Evolutionary conservation across 2,797 vertebrate genomes (phyloP).

Genomic region (Epinephelus awoara): DNA sequence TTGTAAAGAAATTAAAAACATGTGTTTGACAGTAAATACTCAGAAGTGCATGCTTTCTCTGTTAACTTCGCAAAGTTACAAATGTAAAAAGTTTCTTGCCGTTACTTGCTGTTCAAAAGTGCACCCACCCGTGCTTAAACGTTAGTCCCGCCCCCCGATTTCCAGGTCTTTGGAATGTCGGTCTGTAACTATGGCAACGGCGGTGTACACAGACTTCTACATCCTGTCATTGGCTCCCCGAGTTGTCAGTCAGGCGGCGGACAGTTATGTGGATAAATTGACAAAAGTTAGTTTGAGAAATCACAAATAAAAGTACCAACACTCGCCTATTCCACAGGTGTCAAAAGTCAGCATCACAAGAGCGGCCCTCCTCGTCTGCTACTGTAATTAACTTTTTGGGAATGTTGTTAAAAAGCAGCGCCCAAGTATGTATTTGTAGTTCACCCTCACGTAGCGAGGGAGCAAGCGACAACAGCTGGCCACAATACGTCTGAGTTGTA

Average conservation of each 20-base stretch:
- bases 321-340: constrained; percentile 74
- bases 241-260: constrained; percentile 74
- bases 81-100: constrained; percentile 52
- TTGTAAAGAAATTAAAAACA: neutral
- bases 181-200: constrained; percentile 76
- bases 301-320: constrained; percentile 72
- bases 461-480: constrained; percentile 72
- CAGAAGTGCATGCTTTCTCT: neutral
- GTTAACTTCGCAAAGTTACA: constrained; percentile 25
- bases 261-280: constrained; percentile 66
- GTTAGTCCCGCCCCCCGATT: constrained; percentile 73
- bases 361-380: accelerated
- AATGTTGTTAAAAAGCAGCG: neutral
- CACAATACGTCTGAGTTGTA: constrained; percentile 44
- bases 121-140: constrained; percentile 83
- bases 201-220: constrained; percentile 69
- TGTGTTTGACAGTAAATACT: constrained; percentile 1
- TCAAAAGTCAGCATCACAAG: constrained; percentile 37
- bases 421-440: neutral
- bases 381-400: neutral
- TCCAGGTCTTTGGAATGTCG: constrained; percentile 79
- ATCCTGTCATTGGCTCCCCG: constrained; percentile 72
- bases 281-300: constrained; percentile 82
- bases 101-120: constrained; percentile 56
- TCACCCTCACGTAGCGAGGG: constrained; percentile 24